Evolutionary conservation across 2,888 invertebrate species (phyloP).

Genomic region (Disparrhopalites patrizii): DNA sequence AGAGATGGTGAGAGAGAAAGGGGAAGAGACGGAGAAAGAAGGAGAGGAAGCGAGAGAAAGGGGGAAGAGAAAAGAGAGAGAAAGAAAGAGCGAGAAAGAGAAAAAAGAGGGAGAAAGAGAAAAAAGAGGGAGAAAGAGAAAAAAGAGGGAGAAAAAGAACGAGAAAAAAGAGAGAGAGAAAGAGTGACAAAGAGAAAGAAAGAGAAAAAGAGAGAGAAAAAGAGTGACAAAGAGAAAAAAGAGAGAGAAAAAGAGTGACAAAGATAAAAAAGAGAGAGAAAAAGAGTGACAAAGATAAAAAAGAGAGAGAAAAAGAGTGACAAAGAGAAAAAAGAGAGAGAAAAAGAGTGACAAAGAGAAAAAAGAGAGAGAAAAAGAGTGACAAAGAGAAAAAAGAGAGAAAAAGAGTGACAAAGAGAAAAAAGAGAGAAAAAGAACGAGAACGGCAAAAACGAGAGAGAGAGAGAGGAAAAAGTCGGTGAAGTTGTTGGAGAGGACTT

Average conservation of each 20-base stretch:
- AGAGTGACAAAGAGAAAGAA: too few species aligned
- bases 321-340: neutral
- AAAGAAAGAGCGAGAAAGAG: too few species aligned
- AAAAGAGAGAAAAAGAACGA: too few species aligned
- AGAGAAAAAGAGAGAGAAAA: neutral
- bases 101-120: neutral
- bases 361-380: neutral
- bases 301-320: too few species aligned
- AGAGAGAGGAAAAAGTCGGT: too few species aligned
- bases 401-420: too few species aligned
- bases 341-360: neutral
- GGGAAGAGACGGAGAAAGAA: conserved; percentile 2
- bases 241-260: too few species aligned
- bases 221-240: too few species aligned
- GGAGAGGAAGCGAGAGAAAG: neutral
- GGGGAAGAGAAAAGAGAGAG: conserved; percentile 6
- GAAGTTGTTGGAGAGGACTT: too few species aligned
- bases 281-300: neutral
- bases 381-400: too few species aligned
- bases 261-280: neutral
- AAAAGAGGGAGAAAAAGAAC: neutral
- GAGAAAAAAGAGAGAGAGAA: too few species aligned
- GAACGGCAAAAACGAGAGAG: too few species aligned
- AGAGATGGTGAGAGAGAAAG: conserved; percentile 24
- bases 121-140: conserved; percentile 4